These are phyloP conservation scores for Drosophila glabriapex DNA, from an alignment of 2,888 invertebrate genomes.

Conservation along the genomic window DNA sequence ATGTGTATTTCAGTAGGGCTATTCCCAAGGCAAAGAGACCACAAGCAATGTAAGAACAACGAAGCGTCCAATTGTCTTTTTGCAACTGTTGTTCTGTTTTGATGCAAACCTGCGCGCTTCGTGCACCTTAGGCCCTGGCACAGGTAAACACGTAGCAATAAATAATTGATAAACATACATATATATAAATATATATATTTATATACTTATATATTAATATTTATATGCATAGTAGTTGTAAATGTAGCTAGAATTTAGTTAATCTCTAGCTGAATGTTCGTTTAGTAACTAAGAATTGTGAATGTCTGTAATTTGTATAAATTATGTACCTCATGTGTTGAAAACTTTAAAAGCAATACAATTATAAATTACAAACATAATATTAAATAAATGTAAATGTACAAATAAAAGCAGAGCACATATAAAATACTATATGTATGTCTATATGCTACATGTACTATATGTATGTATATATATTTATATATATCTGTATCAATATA, in stretches of 20 bases:
- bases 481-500: conserved; percentile 16
- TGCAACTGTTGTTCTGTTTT: conserved; percentile 86
- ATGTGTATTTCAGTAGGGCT: not conserved
- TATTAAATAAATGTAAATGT: conserved; percentile 56
- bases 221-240: conserved; percentile 14
- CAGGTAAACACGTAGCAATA: conserved; percentile 41
- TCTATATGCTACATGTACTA: conserved; percentile 14
- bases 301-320: conserved; percentile 53
- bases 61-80: conserved; percentile 86
- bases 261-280: conserved; percentile 47
- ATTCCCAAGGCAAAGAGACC: conserved; percentile 75
- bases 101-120: conserved; percentile 81
- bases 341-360: conserved; percentile 73
- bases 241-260: conserved; percentile 44
- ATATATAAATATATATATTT: not conserved
- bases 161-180: conserved; percentile 5
- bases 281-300: conserved; percentile 23
- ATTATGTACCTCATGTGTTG: conserved; percentile 79
- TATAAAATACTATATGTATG: not conserved
- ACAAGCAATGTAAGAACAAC: conserved; percentile 85
- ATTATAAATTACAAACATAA: conserved; percentile 63
- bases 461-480: conserved; percentile 19
- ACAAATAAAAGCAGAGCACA: conserved; percentile 59
- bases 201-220: not conserved
- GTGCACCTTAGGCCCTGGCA: conserved; percentile 63